Conservation (phyloP, 2,797 vertebrate genomes). For the Pteropus rufus region DNA sequence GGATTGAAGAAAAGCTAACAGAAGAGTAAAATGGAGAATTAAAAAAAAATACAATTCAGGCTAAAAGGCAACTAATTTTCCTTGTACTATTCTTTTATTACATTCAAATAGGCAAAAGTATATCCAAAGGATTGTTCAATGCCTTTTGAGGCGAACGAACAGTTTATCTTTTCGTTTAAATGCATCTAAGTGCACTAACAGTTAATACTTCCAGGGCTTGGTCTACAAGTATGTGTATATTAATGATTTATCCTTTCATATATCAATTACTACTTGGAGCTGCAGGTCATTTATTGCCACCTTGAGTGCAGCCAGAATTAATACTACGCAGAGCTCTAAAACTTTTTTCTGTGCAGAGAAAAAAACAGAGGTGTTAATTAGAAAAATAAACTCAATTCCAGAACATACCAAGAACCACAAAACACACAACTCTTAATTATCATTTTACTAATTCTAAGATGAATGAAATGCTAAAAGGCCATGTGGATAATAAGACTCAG, state of each 20-base stretch:
- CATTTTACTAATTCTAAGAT: slow-evolving; percentile 66
- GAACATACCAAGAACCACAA: slow-evolving; percentile 57
- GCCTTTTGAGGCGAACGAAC: neutral
- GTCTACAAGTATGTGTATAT: neutral
- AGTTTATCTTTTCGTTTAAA: neutral
- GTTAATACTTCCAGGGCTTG: neutral
- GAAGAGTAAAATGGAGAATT: neutral
- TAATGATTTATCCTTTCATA: neutral
- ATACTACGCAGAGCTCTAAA: slow-evolving; percentile 12
- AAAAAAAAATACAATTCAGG: neutral
- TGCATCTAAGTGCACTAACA: neutral
- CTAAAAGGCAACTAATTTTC: slow-evolving; percentile 42
- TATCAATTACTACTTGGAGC: neutral
- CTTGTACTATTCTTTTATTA: slow-evolving; percentile 6
- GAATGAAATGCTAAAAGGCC: neutral
- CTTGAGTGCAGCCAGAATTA: slow-evolving; percentile 42
- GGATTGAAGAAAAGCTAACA: neutral
- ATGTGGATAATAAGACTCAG: neutral
- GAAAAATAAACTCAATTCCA: slow-evolving; percentile 46
- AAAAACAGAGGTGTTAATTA: slow-evolving; percentile 34
- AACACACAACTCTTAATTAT: slow-evolving; percentile 47
- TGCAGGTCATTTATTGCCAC: slow-evolving; percentile 30
- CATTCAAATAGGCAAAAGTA: neutral
- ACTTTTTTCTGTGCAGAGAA: slow-evolving; percentile 44
- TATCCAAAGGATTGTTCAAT: neutral